Conservation (phyloP, 2,888 invertebrate species). For the Leptopilina syphax region DNA sequence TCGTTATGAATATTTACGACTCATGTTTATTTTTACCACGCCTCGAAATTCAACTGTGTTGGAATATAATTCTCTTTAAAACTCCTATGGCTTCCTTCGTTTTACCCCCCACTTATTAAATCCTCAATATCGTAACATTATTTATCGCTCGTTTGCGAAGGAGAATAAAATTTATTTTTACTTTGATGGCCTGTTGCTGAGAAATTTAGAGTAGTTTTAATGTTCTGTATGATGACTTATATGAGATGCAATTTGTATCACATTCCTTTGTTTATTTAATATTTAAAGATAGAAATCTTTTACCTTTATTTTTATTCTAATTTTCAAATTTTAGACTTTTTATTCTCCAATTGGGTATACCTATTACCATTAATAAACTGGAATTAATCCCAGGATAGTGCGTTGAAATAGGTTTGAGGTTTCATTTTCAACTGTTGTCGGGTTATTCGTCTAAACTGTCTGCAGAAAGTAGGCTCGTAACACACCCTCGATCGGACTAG, state of each 20-base stretch:
- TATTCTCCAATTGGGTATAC: no score
- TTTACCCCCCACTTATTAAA: not conserved
- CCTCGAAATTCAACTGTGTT: slow-evolving; percentile 4
- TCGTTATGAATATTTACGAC: slow-evolving; percentile 34
- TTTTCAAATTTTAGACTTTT: not conserved
- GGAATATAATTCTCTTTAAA: slow-evolving; percentile 1
- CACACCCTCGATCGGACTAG: slow-evolving; percentile 62
- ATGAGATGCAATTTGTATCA: not conserved
- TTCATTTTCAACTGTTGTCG: slow-evolving; percentile 64
- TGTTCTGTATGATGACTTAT: not conserved
- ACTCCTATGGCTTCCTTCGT: slow-evolving; percentile 11
- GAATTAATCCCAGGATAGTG: slow-evolving; percentile 60
- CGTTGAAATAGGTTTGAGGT: slow-evolving; percentile 58
- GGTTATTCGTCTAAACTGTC: slow-evolving; percentile 56
- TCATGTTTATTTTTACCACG: not conserved
- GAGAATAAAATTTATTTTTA: slow-evolving; percentile 10
- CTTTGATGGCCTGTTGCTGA: not conserved
- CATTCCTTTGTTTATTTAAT: not conserved
- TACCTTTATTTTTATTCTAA: not conserved
- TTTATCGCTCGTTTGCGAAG: slow-evolving; percentile 32
- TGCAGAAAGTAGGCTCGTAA: slow-evolving; percentile 56
- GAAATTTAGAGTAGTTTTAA: not conserved
- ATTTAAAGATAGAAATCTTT: no score
- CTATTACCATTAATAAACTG: slow-evolving; percentile 55
- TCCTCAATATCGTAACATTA: not conserved